Evolutionary conservation across 2,113 vertebrate species (phyloP), one percentile per base, ranked within the genome.

Genomic region (Syrrhaptes paradoxus): DNA sequence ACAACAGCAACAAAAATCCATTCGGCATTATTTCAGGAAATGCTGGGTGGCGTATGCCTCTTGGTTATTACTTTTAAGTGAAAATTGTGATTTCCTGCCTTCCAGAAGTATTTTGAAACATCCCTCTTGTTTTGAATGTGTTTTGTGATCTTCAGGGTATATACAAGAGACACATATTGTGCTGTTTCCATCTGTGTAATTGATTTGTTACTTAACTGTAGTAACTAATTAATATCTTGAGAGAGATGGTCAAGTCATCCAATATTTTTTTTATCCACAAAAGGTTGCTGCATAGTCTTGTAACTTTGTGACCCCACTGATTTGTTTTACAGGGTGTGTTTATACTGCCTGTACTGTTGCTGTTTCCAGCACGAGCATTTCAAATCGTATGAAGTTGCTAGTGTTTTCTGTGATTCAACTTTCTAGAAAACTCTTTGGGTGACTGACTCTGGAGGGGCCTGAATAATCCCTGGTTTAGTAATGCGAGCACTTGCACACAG

Each of bases 401-500:
- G 51, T 0, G 0, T 84, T 72, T 75, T 24, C 83, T 75, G 28
- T 43, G 41, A 28, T 66, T 46, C 49, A 22, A 6, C 20, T 17
- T 25, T 34, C 13, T 22, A n/a, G 29, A 41, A 48, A 29, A 29
- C 28, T n/a, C 36, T 43, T 25, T 22, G 13, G 28, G 25, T 54
- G 22, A 24, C 67, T 63, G 58, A 49, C 22, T 34, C 32, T 38
- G 29, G 25, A 72, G 54, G 20, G 19, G 12, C 24, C 52, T 71
- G 36, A 71, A 24, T 51, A 79, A 51, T 38, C 32, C 45, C 28
- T 51, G 31, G 11, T 7, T 71, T 34, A 59, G 38, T n/a, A 52
- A 66, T 0, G 4, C 19, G 55, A 1, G 3, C 19, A 16, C 6
- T 65, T 52, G 51, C n/a, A 28, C 52, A 22, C 1, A 3, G 34